Conservation (phyloP, 2,888 invertebrate genomes). For the Argyra leucocephala region DNA sequence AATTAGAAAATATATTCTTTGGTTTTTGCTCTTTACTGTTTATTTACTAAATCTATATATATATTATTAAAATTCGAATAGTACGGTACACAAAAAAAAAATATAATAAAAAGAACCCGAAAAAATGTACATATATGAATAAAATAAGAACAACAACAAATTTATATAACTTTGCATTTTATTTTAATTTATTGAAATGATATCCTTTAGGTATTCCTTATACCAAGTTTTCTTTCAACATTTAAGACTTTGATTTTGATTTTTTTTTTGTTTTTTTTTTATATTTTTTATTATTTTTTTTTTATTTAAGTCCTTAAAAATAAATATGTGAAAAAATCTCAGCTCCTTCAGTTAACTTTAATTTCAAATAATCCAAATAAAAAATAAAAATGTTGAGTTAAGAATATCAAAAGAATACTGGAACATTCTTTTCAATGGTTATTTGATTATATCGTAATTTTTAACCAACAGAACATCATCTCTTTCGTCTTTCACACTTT, state of each 20-base stretch:
- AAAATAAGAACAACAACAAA: not conserved
- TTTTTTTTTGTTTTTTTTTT: not conserved
- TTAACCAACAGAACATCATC: not conserved
- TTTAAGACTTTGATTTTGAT: not conserved
- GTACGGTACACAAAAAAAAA: not conserved
- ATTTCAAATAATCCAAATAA: not conserved
- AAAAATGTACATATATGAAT: not conserved
- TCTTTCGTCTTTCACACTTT: too few species aligned
- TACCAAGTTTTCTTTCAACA: too few species aligned
- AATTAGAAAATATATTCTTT: too few species aligned
- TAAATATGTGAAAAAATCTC: not conserved
- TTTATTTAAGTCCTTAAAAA: not conserved
- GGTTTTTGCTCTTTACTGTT: too few species aligned
- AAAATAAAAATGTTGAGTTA: too few species aligned
- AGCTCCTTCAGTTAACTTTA: not conserved
- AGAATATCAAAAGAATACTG: not conserved
- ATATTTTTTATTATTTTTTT: too few species aligned
- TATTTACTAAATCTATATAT: too few species aligned
- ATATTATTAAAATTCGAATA: not conserved
- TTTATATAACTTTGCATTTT: not conserved
- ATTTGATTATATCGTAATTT: not conserved
- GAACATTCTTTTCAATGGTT: not conserved
- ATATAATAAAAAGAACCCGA: too few species aligned
- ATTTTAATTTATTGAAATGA: slow-evolving; percentile 1
- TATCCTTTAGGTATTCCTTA: slow-evolving; percentile 5